Conservation (phyloP, 1,140 invertebrate species). For the Dolichoris vasculosae region DNA sequence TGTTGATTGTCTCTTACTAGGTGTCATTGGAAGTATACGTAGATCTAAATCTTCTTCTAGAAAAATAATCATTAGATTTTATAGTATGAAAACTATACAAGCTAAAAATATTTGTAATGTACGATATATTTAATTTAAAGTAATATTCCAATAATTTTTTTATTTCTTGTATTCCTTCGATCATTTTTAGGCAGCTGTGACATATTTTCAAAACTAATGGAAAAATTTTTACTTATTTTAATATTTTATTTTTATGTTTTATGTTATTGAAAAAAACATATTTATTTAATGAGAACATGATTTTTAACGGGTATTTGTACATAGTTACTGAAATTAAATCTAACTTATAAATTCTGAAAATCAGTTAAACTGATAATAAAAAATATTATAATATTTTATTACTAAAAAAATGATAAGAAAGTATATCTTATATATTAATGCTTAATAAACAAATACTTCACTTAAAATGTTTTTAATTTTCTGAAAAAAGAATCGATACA, state of each 20-base stretch:
- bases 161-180: background rate
- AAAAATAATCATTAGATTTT: constrained; percentile 55
- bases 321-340: background rate
- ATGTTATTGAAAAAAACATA: background rate
- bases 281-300: background rate
- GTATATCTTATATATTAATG: too few relatives aligned
- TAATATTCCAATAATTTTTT: background rate
- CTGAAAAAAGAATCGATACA: too few relatives aligned
- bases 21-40: constrained; percentile 71
- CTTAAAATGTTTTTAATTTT: too few relatives aligned
- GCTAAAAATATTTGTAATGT: background rate
- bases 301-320: background rate
- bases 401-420: too few relatives aligned
- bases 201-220: background rate
- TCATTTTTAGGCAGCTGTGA: background rate
- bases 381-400: background rate
- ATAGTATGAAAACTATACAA: background rate
- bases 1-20: constrained; percentile 77
- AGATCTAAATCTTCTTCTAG: constrained; percentile 80
- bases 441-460: too few relatives aligned
- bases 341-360: background rate
- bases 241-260: background rate
- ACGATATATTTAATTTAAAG: background rate
- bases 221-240: too few relatives aligned
- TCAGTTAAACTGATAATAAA: background rate